Conservation (phyloP, 1,140 invertebrate genomes). For the Stratiolaelaps scimitus region DNA sequence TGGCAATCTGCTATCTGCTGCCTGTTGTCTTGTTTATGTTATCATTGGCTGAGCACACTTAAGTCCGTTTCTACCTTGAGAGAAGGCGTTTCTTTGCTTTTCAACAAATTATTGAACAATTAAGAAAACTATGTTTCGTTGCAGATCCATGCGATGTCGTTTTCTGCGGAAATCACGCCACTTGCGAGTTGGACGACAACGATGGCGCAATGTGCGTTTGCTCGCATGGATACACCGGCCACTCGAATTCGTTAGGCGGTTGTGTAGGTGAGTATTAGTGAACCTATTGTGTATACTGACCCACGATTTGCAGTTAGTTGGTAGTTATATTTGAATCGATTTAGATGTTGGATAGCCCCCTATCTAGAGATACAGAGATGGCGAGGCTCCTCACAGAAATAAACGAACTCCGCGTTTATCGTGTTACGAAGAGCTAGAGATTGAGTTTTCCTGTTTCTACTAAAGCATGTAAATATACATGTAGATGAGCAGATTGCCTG, state of each 20-base stretch:
- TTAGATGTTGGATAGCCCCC: too few relatives aligned
- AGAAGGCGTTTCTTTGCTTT: neutral
- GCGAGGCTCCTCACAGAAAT: too few relatives aligned
- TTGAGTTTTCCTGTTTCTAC: too few relatives aligned
- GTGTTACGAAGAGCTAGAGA: too few relatives aligned
- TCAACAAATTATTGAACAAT: too few relatives aligned
- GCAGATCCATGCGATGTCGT: conserved; percentile 75
- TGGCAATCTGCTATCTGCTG: too few relatives aligned
- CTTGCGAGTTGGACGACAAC: conserved; percentile 65
- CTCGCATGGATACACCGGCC: conserved; percentile 52
- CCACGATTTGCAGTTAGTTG: neutral
- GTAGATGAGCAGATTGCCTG: too few relatives aligned
- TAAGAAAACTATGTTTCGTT: conserved; percentile 33
- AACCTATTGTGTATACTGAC: neutral
- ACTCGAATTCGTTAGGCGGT: conserved; percentile 56
- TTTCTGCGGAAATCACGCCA: conserved; percentile 68
- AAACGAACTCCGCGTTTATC: too few relatives aligned
- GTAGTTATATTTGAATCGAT: conserved; percentile 2
- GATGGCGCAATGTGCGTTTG: conserved; percentile 70
- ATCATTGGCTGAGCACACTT: too few relatives aligned
- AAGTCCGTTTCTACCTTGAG: too few relatives aligned
- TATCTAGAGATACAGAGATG: too few relatives aligned
- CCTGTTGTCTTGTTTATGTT: too few relatives aligned
- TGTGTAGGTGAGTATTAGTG: conserved; percentile 46
- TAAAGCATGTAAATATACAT: conserved; percentile 36